These are phyloP conservation scores for Cossypha heuglini DNA, from an alignment of 2,797 vertebrate genomes.

Conservation along the genomic window DNA sequence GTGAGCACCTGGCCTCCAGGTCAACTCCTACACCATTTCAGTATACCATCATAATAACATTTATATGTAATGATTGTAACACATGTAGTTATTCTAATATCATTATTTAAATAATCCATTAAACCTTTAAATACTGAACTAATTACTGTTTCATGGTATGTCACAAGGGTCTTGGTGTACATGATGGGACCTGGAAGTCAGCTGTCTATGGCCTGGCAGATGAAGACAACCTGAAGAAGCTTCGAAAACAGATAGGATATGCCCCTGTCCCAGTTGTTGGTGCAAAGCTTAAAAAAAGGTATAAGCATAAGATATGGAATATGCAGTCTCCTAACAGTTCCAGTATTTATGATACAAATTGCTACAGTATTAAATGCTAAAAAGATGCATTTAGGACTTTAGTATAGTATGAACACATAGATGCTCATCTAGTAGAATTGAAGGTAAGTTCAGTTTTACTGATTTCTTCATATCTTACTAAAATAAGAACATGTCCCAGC, in stretches of 20 bases:
- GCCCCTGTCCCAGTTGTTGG: slow-evolving; percentile 86
- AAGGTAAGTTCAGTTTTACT: neutral
- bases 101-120: neutral
- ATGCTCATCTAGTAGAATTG: neutral
- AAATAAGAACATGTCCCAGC: neutral
- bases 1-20: neutral
- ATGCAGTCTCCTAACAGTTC: neutral
- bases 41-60: neutral
- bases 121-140: neutral
- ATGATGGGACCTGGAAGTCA: slow-evolving; percentile 96
- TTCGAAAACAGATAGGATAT: slow-evolving; percentile 84
- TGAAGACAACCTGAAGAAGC: slow-evolving; percentile 77
- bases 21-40: neutral
- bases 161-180: slow-evolving; percentile 82
- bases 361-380: neutral
- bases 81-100: neutral
- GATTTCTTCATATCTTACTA: neutral
- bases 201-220: slow-evolving; percentile 87
- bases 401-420: neutral
- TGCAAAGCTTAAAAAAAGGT: slow-evolving; percentile 89
- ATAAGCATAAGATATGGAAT: neutral
- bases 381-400: neutral
- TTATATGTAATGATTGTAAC: neutral
- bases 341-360: neutral
- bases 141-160: neutral